Conservation (phyloP, 2,113 vertebrate genomes). For the Damaliscus lunatus region DNA sequence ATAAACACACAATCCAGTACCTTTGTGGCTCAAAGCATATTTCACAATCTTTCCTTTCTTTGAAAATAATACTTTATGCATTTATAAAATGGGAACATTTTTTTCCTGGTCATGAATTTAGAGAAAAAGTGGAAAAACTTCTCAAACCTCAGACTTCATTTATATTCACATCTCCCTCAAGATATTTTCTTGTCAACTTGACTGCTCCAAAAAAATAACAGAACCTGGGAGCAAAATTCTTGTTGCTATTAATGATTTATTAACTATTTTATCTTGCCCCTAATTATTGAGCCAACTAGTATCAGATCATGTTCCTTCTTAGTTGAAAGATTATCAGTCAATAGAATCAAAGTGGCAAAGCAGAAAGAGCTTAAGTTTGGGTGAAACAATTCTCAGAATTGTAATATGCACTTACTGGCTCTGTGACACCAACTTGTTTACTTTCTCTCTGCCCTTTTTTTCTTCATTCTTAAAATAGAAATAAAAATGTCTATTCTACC, state of each 20-base stretch:
- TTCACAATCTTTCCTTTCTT: conserved; percentile 18
- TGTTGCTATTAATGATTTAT: neutral
- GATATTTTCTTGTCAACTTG: neutral
- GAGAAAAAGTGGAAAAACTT: neutral
- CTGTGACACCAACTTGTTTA: neutral
- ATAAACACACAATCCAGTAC: neutral
- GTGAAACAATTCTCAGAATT: neutral
- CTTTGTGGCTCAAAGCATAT: neutral
- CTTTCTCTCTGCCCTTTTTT: neutral
- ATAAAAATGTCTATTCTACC: neutral
- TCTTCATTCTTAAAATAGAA: neutral
- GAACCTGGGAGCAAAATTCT: neutral
- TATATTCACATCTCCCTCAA: neutral
- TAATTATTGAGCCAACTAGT: neutral
- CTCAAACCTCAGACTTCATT: neutral
- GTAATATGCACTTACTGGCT: neutral
- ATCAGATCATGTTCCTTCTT: neutral
- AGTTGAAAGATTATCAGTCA: neutral
- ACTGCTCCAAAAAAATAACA: neutral
- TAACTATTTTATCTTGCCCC: neutral
- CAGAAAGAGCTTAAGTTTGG: neutral
- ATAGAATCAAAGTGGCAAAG: neutral
- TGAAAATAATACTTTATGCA: conserved; percentile 5
- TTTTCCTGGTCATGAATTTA: conserved; percentile 37
- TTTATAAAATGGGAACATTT: neutral